phyloP scores from a whole-genome alignment of 2,113 vertebrate species.

The Myanophis thanlyinensis region DNA sequence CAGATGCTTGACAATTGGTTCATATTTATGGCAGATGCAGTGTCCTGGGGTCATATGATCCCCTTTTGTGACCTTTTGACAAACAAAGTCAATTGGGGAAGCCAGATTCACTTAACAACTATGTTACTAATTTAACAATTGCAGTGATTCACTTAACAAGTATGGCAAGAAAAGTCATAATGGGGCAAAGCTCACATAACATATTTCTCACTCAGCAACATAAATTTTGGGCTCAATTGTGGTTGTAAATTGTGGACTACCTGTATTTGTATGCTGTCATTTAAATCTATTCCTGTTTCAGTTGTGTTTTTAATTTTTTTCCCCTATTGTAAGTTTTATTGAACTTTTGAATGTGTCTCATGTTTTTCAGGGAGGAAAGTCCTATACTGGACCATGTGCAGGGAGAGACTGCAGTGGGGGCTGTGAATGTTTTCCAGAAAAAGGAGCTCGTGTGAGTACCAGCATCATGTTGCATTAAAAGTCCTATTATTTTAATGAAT shows the following conservation, averaged over 20 bases:
- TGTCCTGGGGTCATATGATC: not conserved
- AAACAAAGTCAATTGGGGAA: not conserved
- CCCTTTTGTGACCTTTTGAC: not conserved
- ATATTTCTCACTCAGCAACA: not conserved
- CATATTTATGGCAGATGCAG: not conserved
- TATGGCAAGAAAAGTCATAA: not conserved
- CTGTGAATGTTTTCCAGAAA: conserved; percentile 94
- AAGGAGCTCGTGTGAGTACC: conserved; percentile 90
- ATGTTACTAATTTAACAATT: not conserved
- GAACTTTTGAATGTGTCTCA: conserved; percentile 8
- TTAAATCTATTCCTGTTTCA: not conserved
- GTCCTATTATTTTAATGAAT: not conserved
- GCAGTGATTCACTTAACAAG: not conserved
- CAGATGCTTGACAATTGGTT: not conserved
- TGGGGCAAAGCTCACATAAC: not conserved
- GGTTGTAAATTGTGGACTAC: not conserved
- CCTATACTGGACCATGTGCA: conserved; percentile 83
- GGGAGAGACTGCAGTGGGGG: conserved; percentile 95
- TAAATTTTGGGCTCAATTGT: not conserved
- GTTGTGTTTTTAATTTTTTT: not conserved
- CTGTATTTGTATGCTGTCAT: not conserved
- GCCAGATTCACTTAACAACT: not conserved
- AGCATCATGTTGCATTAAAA: not conserved
- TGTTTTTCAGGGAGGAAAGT: conserved; percentile 87
- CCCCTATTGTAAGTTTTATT: not conserved